phyloP scores from a whole-genome alignment of 2,888 invertebrate species.

The Gisinianus flammeolus region DNA sequence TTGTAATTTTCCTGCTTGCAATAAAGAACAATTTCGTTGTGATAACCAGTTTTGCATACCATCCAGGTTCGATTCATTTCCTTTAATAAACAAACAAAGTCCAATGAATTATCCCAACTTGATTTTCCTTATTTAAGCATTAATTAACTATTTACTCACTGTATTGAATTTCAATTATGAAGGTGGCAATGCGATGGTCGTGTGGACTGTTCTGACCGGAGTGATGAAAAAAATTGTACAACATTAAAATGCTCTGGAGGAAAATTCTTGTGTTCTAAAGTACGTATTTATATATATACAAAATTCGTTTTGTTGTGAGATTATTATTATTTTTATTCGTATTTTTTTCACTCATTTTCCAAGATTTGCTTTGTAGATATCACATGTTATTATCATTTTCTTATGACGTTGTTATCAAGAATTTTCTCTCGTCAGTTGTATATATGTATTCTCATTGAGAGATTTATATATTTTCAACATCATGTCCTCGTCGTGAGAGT shows the following conservation, averaged over 20 bases:
- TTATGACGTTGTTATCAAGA: background rate
- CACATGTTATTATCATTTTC: too few species aligned
- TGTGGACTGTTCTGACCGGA: conserved; percentile 87
- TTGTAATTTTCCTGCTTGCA: conserved; percentile 84
- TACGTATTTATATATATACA: conserved; percentile 16
- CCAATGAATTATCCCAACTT: too few species aligned
- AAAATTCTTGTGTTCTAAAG: conserved; percentile 56
- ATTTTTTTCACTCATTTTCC: too few species aligned
- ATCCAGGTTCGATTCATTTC: conserved; percentile 61
- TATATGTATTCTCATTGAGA: too few species aligned
- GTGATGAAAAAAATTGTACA: conserved; percentile 87
- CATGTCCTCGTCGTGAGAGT: too few species aligned
- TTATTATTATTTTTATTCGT: background rate
- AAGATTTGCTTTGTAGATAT: too few species aligned
- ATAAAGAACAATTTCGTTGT: conserved; percentile 90
- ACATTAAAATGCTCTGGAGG: conserved; percentile 81
- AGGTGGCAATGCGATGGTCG: conserved; percentile 79
- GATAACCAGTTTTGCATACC: conserved; percentile 93
- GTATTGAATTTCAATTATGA: conserved; percentile 59
- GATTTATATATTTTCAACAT: too few species aligned
- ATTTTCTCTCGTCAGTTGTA: too few species aligned
- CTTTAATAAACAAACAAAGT: too few species aligned
- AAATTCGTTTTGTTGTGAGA: too few species aligned
- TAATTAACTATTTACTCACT: background rate
- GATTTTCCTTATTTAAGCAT: background rate